Evolutionary conservation across 2,888 invertebrate genomes (phyloP).

Genomic region (Napeogenes sylphis): DNA sequence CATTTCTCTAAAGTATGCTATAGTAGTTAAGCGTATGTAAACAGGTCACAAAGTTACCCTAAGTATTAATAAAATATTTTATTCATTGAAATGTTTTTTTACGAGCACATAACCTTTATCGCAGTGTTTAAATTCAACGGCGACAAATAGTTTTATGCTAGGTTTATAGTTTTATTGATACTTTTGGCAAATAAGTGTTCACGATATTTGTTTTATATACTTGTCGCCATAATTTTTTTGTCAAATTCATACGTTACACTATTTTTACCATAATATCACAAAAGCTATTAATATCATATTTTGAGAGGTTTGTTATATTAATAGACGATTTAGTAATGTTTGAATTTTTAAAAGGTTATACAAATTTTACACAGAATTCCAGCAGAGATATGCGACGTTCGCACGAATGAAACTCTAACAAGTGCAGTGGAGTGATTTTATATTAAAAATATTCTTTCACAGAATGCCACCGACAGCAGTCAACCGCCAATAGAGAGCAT

Average conservation of each 20-base stretch:
- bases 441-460: constrained; percentile 43
- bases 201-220: too few species aligned
- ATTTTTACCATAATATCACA: too few species aligned
- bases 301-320: too few species aligned
- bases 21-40: not conserved
- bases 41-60: constrained; percentile 1
- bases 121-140: not conserved
- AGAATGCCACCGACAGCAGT: constrained; percentile 75
- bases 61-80: constrained; percentile 2
- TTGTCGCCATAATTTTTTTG: too few species aligned
- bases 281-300: too few species aligned
- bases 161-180: not conserved
- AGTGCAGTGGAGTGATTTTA: constrained; percentile 5
- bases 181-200: not conserved
- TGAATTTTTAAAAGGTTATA: too few species aligned
- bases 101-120: constrained; percentile 2
- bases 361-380: not conserved
- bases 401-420: not conserved
- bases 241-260: too few species aligned
- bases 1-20: too few species aligned
- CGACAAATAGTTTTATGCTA: constrained; percentile 1
- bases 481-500: constrained; percentile 81
- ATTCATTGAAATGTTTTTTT: not conserved
- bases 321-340: too few species aligned
- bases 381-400: not conserved